phyloP scores from a whole-genome alignment of 2,888 invertebrate species.

The Xestoiulus laeticollis region DNA sequence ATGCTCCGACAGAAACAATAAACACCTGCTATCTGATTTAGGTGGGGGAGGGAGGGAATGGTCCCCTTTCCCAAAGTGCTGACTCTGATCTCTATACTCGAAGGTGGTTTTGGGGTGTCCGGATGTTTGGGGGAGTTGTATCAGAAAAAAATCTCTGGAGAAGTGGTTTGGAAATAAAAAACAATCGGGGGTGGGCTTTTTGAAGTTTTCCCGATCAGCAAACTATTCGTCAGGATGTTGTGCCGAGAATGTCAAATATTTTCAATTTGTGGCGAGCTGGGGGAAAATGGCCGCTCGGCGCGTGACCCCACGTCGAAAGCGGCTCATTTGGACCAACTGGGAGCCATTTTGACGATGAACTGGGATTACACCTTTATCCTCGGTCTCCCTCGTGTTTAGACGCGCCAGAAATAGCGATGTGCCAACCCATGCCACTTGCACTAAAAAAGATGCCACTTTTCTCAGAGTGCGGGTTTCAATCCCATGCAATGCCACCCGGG shows the following conservation, averaged over 20 bases:
- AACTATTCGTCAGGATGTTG: conserved; percentile 48
- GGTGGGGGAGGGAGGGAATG: background rate
- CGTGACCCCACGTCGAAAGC: conserved; percentile 48
- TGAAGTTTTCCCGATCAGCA: conserved; percentile 47
- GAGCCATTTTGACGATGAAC: conserved; percentile 26
- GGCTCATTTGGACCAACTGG: conserved; percentile 46
- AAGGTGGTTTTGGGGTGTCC: background rate
- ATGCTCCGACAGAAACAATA: background rate
- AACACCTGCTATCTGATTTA: conserved; percentile 26
- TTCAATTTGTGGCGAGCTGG: conserved; percentile 51
- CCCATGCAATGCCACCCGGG: background rate
- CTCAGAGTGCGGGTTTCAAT: background rate
- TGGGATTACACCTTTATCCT: conserved; percentile 26
- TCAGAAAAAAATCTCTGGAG: conserved; percentile 10
- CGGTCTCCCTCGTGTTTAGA: background rate
- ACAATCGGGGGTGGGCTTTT: conserved; percentile 45
- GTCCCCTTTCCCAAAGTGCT: background rate
- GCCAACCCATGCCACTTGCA: background rate
- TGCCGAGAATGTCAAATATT: conserved; percentile 50
- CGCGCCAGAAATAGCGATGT: background rate
- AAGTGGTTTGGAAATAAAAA: conserved; percentile 50
- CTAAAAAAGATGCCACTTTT: background rate
- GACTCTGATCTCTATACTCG: background rate
- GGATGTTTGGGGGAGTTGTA: conserved; percentile 39
- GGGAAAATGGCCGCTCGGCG: conserved; percentile 45